phyloP scores from a whole-genome alignment of 1,140 invertebrate species.

The Pseudachorutes palmiensis region DNA sequence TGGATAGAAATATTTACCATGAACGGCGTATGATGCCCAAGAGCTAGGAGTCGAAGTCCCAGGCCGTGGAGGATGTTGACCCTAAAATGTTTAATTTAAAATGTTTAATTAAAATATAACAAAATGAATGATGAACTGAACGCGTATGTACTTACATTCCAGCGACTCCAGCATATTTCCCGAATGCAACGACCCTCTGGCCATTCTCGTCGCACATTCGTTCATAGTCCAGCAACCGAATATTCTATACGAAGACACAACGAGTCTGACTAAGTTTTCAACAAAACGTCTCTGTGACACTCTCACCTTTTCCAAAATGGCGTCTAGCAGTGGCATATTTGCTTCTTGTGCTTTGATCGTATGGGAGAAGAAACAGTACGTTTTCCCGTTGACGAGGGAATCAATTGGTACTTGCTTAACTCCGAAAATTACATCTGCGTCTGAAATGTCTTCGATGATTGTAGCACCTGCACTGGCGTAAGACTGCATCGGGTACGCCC shows the following conservation, averaged over 20 bases:
- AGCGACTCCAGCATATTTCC: slow-evolving; percentile 96
- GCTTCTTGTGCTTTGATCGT: slow-evolving; percentile 98
- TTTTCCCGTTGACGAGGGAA: slow-evolving; percentile 84
- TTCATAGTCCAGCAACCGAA: slow-evolving; percentile 94
- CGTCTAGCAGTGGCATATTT: slow-evolving; percentile 95
- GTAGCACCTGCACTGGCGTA: slow-evolving; percentile 81
- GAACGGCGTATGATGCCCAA: slow-evolving; percentile 98
- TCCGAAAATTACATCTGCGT: slow-evolving; percentile 90
- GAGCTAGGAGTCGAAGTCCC: slow-evolving; percentile 80
- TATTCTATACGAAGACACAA: slow-evolving; percentile 55
- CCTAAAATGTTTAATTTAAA: too few species aligned
- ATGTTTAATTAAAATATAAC: too few species aligned
- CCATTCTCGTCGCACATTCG: slow-evolving; percentile 83
- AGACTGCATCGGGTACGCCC: slow-evolving; percentile 93
- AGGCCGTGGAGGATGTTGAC: slow-evolving; percentile 97
- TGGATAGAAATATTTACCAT: slow-evolving; percentile 58
- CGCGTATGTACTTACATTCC: too few species aligned
- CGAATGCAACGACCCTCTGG: slow-evolving; percentile 92
- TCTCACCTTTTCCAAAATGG: slow-evolving; percentile 77
- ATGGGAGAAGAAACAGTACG: slow-evolving; percentile 98
- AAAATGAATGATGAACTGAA: too few species aligned
- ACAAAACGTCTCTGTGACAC: too few species aligned
- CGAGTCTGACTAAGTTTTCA: neutral
- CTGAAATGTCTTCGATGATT: slow-evolving; percentile 92
- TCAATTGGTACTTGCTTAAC: slow-evolving; percentile 97